Evolutionary conservation across 1,140 invertebrate genomes (phyloP).

Genomic region (Papilio xuthus): DNA sequence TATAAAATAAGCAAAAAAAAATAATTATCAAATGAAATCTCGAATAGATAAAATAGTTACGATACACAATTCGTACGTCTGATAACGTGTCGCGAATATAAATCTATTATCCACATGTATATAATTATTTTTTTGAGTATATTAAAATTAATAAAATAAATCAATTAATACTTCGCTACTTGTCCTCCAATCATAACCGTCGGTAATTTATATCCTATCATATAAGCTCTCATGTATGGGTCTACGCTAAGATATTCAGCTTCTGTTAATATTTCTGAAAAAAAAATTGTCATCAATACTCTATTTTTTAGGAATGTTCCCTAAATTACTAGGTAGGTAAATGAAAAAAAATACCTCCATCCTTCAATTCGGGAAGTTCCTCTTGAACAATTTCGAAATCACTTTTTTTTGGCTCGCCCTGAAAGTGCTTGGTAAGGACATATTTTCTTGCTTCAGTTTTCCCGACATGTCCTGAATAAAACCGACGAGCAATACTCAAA

Average conservation of each 20-base stretch:
- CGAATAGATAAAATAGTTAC: neutral
- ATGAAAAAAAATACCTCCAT: conserved; percentile 82
- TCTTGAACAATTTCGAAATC: conserved; percentile 86
- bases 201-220: conserved; percentile 77
- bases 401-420: conserved; percentile 84
- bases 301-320: neutral
- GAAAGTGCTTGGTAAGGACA: conserved; percentile 83
- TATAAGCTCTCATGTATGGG: conserved; percentile 86
- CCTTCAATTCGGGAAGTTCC: conserved; percentile 83
- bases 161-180: conserved; percentile 81
- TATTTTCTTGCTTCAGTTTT: conserved; percentile 84
- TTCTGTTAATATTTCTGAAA: conserved; percentile 84
- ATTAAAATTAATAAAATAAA: neutral
- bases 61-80: neutral
- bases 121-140: neutral
- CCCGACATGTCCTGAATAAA: conserved; percentile 55
- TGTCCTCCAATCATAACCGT: conserved; percentile 84
- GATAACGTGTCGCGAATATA: neutral
- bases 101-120: neutral
- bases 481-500: conserved; percentile 46
- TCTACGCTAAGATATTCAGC: conserved; percentile 87
- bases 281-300: conserved; percentile 29
- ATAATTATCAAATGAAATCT: neutral
- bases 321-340: neutral
- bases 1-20: neutral